Percentiles rank a stretch among this genome's conserved stretches.
Evolutionary conservation across 2,113 vertebrate species (phyloP).

Genomic region (Vidua macroura): DNA sequence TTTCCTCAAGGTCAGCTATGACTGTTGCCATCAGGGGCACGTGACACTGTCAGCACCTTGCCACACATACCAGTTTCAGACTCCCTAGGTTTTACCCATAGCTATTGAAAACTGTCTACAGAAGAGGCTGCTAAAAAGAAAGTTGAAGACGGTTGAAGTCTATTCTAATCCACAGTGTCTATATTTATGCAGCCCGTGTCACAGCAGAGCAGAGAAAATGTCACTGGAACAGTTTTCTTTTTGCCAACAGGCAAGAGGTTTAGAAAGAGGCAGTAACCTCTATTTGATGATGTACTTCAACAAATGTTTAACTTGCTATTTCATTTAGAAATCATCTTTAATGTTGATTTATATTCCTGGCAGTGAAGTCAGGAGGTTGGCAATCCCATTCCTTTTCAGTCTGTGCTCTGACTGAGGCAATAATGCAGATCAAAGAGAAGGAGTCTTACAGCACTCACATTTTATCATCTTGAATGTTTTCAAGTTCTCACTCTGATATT

Average conservation of each 20-base stretch:
- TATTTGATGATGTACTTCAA: conserved; percentile 54
- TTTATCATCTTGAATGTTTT: conserved; percentile 7
- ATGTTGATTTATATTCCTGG: conserved; percentile 61
- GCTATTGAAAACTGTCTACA: conserved; percentile 3
- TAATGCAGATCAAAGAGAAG: background rate
- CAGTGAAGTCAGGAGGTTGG: conserved; percentile 47
- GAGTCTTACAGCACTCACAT: background rate
- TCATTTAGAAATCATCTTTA: conserved; percentile 42
- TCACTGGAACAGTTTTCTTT: conserved; percentile 52
- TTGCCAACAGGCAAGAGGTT: conserved; percentile 52
- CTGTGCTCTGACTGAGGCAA: conserved; percentile 10
- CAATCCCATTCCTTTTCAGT: conserved; percentile 21
- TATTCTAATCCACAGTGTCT: conserved; percentile 21
- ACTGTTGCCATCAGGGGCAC: background rate
- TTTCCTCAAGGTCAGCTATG: background rate
- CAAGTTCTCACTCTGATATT: conserved; percentile 19
- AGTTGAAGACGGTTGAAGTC: conserved; percentile 7
- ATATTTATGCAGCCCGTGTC: conserved; percentile 54
- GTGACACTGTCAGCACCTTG: background rate
- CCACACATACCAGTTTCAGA: background rate
- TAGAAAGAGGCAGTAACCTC: conserved; percentile 43
- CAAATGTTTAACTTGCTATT: conserved; percentile 57
- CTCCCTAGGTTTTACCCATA: background rate
- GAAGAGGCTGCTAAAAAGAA: conserved; percentile 32
- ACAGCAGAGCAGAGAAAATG: conserved; percentile 36